Evolutionary conservation across 2,888 invertebrate species (phyloP).

Genomic region (Dasysyrphus tricinctus): DNA sequence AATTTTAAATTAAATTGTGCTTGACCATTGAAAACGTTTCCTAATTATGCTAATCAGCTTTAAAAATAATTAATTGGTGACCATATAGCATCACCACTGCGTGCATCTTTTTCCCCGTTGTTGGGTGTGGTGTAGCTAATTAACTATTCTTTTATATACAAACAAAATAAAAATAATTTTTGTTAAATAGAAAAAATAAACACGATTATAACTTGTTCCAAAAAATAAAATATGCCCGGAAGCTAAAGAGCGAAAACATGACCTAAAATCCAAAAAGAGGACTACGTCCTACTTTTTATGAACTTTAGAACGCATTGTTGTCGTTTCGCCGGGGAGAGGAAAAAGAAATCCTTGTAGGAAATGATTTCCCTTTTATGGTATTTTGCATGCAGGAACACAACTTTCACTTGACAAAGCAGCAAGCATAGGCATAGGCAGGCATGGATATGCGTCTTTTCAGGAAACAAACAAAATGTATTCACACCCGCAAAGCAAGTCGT

Average conservation of each 20-base stretch:
- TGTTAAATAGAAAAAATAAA: not conserved
- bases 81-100: conserved; percentile 15
- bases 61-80: conserved; percentile 25
- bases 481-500: conserved; percentile 27
- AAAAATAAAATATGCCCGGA: not conserved
- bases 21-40: conserved; percentile 35
- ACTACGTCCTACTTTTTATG: conserved; percentile 38
- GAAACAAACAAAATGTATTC: conserved; percentile 49
- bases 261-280: conserved; percentile 54
- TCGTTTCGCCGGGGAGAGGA: not conserved
- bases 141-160: conserved; percentile 10
- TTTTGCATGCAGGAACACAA: conserved; percentile 31
- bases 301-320: conserved; percentile 16
- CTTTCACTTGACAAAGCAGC: conserved; percentile 61
- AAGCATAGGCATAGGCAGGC: not conserved
- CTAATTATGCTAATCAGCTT: conserved; percentile 64
- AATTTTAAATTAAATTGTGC: conserved; percentile 27
- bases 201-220: not conserved
- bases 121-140: conserved; percentile 55
- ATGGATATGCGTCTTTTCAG: conserved; percentile 33
- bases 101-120: conserved; percentile 9
- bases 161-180: not conserved
- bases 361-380: conserved; percentile 41
- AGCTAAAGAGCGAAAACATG: conserved; percentile 25
- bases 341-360: conserved; percentile 31